Conservation (phyloP, 2,113 vertebrate genomes). For the Suncus etruscus region DNA sequence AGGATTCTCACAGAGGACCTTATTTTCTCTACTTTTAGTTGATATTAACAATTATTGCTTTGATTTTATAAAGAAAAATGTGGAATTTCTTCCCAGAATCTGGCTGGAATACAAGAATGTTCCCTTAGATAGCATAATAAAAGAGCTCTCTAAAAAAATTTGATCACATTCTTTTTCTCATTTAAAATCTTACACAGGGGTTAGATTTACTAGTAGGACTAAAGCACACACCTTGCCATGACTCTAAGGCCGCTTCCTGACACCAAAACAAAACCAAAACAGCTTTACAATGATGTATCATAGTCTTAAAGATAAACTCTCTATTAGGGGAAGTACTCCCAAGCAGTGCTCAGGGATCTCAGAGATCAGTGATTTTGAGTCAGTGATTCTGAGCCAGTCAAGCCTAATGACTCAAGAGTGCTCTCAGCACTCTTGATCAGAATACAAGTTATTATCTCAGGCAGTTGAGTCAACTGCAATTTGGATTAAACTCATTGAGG, state of each 20-base stretch:
- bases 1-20: neutral
- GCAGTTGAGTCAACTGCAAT: neutral
- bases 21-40: neutral
- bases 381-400: no score
- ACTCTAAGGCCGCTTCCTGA: no score
- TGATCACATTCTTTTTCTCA: neutral
- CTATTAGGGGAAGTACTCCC: neutral
- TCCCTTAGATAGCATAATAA: neutral
- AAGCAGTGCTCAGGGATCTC: no score
- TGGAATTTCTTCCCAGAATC: slow-evolving; percentile 8
- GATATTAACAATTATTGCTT: neutral
- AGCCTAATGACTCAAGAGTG: no score
- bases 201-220: no score
- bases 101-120: neutral
- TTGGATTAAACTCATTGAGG: neutral
- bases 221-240: no score
- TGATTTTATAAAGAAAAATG: neutral
- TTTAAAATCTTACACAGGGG: neutral
- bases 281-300: neutral
- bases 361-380: no score
- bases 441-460: neutral
- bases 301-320: neutral
- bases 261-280: no score
- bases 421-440: neutral
- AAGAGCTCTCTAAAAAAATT: neutral